Evolutionary conservation across 2,888 invertebrate species (phyloP), one percentile per base, ranked within the genome.

Genomic region (Ormyrus thymus): DNA sequence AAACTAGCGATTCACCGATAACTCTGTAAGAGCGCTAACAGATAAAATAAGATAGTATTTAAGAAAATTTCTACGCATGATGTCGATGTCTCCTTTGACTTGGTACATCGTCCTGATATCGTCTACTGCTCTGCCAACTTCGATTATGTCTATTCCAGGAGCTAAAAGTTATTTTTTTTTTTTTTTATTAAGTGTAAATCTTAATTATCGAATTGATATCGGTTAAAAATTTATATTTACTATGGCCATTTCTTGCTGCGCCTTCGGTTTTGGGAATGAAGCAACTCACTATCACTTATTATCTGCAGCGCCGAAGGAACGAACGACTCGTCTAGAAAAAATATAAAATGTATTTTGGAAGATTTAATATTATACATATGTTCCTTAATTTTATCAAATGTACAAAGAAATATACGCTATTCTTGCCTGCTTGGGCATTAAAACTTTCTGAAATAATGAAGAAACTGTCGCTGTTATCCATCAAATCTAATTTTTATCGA

Each of bases 191-290:
- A 13, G 46, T 61, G 29, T 4, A 29, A 29, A 45, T 53, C 9
- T 51, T 55, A 29, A 29, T 13, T 43, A 10, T 9, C 65, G 8
- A 8, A 15, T 46, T 58, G 29, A 29, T 4, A 4, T 29, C 2
- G 4, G 59, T 78, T 55, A 62, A 69, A 64, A 77, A 10, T 70
- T 29, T 29, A 55, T 73, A 88, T 89, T 89, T 86, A 91, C 91
- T 90, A 90, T 82, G 90, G 88, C 81, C 90, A 86, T 85, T 91
- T 91, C 86, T 90, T 91, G 82, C 88, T 88, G 81, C 87, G 87
- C 80, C 89, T 87, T 82, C 88, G 89, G 81, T 89, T 89, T 55
- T 87, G 81, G 11, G 84, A 85, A 81, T 85, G 85, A 45, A 86
- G 86, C 9, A 88, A 83, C 80, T 89, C 89, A 77, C 87, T 87